Percentiles rank a stretch among this genome's conserved stretches.
Conservation (phyloP, 2,797 vertebrate species). For the Arrhamphus sclerolepis region DNA sequence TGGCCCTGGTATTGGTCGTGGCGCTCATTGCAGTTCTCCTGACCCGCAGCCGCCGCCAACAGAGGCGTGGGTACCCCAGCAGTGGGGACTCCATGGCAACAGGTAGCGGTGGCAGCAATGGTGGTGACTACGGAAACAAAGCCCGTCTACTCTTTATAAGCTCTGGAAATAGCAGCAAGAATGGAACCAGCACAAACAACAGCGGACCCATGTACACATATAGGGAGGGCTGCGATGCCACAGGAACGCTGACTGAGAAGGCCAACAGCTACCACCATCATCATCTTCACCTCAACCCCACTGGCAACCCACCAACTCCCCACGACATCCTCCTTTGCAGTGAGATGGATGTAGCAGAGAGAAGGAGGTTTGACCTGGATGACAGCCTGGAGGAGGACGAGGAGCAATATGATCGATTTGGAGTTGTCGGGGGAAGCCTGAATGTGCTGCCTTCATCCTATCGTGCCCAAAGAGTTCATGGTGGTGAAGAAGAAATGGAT, state of each 20-base stretch:
- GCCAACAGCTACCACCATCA: conserved; percentile 70
- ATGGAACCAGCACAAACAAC: conserved; percentile 71
- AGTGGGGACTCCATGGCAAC: conserved; percentile 60
- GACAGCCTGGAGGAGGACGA: conserved; percentile 82
- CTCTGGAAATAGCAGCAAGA: conserved; percentile 59
- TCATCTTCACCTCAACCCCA: conserved; percentile 47
- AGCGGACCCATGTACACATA: conserved; percentile 81
- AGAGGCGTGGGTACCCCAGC: conserved; percentile 69
- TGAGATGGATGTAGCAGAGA: conserved; percentile 74
- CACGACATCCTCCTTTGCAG: conserved; percentile 76
- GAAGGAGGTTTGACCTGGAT: conserved; percentile 81
- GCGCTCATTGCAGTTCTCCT: conserved; percentile 82
- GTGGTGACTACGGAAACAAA: conserved; percentile 81
- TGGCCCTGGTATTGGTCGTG: conserved; percentile 84
- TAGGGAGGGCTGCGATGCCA: conserved; percentile 80
- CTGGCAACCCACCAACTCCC: conserved; percentile 46
- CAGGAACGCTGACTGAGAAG: conserved; percentile 74
- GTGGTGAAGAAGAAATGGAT: conserved; percentile 51
- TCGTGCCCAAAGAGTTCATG: conserved; percentile 61
- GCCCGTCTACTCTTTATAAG: conserved; percentile 80
- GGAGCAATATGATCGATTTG: conserved; percentile 73
- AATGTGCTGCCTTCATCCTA: conserved; percentile 58
- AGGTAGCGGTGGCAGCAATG: conserved; percentile 58
- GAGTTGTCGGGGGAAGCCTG: conserved; percentile 51
- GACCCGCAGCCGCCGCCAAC: conserved; percentile 76